Percentiles rank a stretch among this genome's conserved stretches.
These are phyloP conservation scores for Drosophila anomelani DNA, from an alignment of 2,888 invertebrate genomes.

Conservation along the genomic window DNA sequence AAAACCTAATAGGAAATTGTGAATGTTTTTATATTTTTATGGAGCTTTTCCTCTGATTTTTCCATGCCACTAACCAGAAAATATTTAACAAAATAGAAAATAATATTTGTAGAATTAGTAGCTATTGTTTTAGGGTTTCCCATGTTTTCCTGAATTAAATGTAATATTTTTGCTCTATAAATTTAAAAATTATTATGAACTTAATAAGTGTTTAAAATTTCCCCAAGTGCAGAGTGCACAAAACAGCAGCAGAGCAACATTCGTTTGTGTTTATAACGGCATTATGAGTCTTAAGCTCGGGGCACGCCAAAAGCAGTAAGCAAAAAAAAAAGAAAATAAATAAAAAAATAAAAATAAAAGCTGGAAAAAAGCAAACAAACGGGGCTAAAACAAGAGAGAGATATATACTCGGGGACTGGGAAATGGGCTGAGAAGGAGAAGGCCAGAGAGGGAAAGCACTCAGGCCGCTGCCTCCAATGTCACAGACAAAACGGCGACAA, in stretches of 20 bases:
- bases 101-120: neutral
- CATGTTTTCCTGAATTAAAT: neutral
- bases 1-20: neutral
- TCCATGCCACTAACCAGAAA: neutral
- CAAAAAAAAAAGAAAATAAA: conserved; percentile 38
- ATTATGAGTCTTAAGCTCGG: conserved; percentile 76
- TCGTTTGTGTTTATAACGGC: conserved; percentile 70
- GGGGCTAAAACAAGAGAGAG: conserved; percentile 41
- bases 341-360: conserved; percentile 47
- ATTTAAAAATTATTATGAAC: too few relatives aligned
- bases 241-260: conserved; percentile 26
- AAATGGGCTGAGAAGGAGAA: neutral
- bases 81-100: neutral
- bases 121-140: neutral
- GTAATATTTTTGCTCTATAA: neutral
- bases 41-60: neutral
- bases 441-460: conserved; percentile 32
- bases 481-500: conserved; percentile 75
- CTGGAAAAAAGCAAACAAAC: conserved; percentile 45
- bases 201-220: neutral
- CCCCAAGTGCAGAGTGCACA: conserved; percentile 3
- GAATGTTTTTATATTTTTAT: neutral
- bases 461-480: conserved; percentile 67
- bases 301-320: conserved; percentile 55
- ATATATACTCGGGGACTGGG: neutral